Conservation (phyloP, 2,797 vertebrate genomes). For the Miichthys miiuy region DNA sequence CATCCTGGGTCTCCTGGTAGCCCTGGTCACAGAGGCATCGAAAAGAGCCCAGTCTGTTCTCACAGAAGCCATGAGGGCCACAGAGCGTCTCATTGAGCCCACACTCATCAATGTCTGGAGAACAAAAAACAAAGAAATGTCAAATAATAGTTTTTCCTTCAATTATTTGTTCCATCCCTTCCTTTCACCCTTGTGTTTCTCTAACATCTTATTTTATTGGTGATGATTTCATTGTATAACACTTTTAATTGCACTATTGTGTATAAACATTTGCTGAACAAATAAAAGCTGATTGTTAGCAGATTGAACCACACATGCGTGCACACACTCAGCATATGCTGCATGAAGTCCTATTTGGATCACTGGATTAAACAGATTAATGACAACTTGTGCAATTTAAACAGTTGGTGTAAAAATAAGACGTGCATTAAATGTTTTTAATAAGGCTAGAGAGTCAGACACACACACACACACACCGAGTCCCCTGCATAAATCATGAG, state of each 20-base stretch:
- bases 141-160: neutral
- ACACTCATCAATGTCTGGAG: conserved; percentile 96
- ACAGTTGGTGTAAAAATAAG: conserved; percentile 10
- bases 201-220: neutral
- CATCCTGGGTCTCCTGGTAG: conserved; percentile 89
- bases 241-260: neutral
- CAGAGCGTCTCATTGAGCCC: conserved; percentile 88
- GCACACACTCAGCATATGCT: neutral
- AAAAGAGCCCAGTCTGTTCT: conserved; percentile 93
- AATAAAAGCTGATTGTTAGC: conserved; percentile 8
- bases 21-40: conserved; percentile 95
- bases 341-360: neutral
- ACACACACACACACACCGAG: conserved; percentile 20
- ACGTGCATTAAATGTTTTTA: conserved; percentile 17
- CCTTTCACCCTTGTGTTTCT: neutral
- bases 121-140: conserved; percentile 50
- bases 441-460: conserved; percentile 25
- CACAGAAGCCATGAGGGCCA: conserved; percentile 91
- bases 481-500: conserved; percentile 62
- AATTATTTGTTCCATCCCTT: neutral
- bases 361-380: conserved; percentile 18
- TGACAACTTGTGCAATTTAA: neutral
- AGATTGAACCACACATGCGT: neutral
- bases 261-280: neutral
- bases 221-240: conserved; percentile 1